Evolutionary conservation across 2,797 vertebrate genomes (phyloP).

Genomic region (Lutjanus campechanus): DNA sequence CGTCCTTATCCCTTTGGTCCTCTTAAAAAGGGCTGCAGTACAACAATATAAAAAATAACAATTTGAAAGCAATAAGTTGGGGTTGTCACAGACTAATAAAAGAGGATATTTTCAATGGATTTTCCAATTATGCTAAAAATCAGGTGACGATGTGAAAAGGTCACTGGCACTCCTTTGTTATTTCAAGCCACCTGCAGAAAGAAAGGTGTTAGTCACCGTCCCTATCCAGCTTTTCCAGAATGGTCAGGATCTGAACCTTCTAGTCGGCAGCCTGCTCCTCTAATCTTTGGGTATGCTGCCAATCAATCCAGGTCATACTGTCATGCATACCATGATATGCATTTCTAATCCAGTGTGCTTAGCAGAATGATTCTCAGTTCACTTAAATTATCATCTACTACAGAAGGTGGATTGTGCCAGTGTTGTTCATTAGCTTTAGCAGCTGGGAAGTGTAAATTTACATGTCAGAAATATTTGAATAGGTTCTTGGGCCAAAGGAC

Average conservation of each 20-base stretch:
- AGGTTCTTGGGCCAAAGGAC: neutral
- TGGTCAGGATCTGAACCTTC: neutral
- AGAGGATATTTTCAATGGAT: neutral
- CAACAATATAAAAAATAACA: too few species aligned
- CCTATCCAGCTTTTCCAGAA: neutral
- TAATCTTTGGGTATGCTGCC: neutral
- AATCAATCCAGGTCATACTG: neutral
- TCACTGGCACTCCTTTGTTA: neutral
- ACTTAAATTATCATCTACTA: slow-evolving; percentile 4
- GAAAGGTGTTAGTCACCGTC: neutral
- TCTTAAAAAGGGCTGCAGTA: neutral
- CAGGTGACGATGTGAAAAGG: neutral
- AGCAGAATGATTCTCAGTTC: slow-evolving; percentile 16
- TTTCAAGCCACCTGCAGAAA: neutral
- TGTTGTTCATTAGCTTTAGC: slow-evolving; percentile 13
- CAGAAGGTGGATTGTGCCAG: neutral
- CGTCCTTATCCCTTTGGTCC: neutral
- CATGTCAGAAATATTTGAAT: slow-evolving; percentile 5
- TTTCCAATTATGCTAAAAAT: neutral
- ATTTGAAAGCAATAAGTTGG: neutral
- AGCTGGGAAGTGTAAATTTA: neutral
- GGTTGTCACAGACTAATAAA: neutral
- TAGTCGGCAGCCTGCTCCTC: neutral
- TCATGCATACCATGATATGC: neutral
- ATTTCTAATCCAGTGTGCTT: slow-evolving; percentile 25